These are phyloP conservation scores for Lepidurus packardi DNA, from an alignment of 1,140 invertebrate genomes.

Conservation along the genomic window DNA sequence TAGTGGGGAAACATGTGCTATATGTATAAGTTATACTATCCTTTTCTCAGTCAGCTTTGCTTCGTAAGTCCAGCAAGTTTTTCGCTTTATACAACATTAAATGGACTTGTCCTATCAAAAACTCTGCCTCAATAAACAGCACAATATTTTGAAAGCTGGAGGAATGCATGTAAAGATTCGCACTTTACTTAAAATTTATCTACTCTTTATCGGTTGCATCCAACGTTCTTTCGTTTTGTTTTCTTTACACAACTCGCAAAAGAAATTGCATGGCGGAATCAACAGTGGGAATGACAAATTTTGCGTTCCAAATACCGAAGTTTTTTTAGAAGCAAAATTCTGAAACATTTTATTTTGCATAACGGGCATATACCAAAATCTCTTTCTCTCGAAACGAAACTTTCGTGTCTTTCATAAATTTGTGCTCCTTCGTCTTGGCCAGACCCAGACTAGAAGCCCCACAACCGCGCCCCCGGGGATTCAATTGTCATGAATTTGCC, in stretches of 20 bases:
- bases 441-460: constrained; percentile 11
- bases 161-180: constrained; percentile 5
- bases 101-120: constrained; percentile 8
- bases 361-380: constrained; percentile 4
- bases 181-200: not conserved
- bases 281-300: constrained; percentile 6
- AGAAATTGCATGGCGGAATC: not conserved
- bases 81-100: constrained; percentile 8
- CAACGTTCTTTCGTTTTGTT: not conserved
- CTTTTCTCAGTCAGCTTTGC: not conserved
- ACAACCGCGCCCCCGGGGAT: constrained; percentile 9
- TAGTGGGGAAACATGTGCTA: not conserved
- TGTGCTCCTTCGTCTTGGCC: not conserved
- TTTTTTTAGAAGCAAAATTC: not conserved
- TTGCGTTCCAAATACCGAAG: constrained; percentile 13
- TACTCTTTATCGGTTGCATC: not conserved
- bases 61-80: not conserved
- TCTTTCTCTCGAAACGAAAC: not conserved
- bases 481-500: not conserved
- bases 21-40: not conserved
- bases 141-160: not conserved
- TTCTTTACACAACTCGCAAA: not conserved
- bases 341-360: not conserved
- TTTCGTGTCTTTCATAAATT: not conserved
- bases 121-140: not conserved